Evolutionary conservation across 1,140 invertebrate species (phyloP).

Genomic region (Platyura marginata): DNA sequence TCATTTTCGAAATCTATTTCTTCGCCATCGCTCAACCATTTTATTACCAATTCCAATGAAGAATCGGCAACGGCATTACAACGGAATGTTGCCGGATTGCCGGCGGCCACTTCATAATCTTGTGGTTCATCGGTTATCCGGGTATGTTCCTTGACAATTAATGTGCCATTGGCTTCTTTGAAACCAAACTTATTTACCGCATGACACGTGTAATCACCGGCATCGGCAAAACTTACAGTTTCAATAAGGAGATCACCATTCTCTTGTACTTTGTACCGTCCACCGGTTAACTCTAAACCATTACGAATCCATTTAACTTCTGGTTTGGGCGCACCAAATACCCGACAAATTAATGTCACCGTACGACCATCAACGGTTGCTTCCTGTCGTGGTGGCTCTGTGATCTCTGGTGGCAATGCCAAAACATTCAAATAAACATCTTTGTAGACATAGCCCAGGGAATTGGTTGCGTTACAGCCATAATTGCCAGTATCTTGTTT

Average conservation of each 20-base stretch:
- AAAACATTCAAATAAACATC: slow-evolving; percentile 96
- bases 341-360: slow-evolving; percentile 71
- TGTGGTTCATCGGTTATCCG: slow-evolving; percentile 70
- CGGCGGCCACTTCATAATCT: slow-evolving; percentile 78
- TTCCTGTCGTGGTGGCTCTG: slow-evolving; percentile 56
- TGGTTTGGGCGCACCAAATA: slow-evolving; percentile 91
- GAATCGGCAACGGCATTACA: slow-evolving; percentile 81
- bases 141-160: slow-evolving; percentile 73
- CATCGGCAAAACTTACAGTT: slow-evolving; percentile 65
- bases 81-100: slow-evolving; percentile 75
- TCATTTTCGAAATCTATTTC: slow-evolving; percentile 74
- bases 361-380: slow-evolving; percentile 68
- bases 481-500: slow-evolving; percentile 93
- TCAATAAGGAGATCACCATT: slow-evolving; percentile 74
- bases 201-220: slow-evolving; percentile 77
- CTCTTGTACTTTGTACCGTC: slow-evolving; percentile 47
- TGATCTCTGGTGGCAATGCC: slow-evolving; percentile 79
- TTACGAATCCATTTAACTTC: slow-evolving; percentile 84
- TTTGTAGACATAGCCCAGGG: slow-evolving; percentile 93
- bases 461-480: slow-evolving; percentile 97
- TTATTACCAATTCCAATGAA: slow-evolving; percentile 56
- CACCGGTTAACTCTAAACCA: slow-evolving; percentile 65
- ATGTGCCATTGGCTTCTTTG: slow-evolving; percentile 48
- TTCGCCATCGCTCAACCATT: slow-evolving; percentile 74
- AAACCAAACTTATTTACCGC: slow-evolving; percentile 86